phyloP scores from a whole-genome alignment of 2,113 vertebrate species.

The Beaufortia kweichowensis region DNA sequence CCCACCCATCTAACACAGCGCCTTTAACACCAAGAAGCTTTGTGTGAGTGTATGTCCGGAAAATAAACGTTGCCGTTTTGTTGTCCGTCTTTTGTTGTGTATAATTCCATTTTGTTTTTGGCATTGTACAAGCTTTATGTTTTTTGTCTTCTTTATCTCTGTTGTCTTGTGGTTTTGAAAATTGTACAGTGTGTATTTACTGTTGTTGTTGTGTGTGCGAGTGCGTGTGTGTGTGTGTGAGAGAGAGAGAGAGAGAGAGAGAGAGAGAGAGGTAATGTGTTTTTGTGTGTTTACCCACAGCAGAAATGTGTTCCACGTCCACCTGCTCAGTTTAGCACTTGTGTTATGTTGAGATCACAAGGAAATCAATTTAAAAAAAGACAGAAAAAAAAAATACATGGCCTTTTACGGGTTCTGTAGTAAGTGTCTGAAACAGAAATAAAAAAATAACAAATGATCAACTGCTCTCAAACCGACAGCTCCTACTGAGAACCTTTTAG shows the following conservation, averaged over 20 bases:
- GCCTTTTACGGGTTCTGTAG: too few species aligned
- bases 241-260: background rate
- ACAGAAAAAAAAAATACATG: too few species aligned
- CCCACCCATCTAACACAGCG: constrained; percentile 50
- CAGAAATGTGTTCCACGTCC: background rate
- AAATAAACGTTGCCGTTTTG: constrained; percentile 9
- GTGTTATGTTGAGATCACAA: too few species aligned
- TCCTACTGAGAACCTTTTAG: too few species aligned
- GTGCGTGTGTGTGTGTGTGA: constrained; percentile 27
- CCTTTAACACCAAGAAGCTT: constrained; percentile 39
- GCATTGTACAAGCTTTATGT: constrained; percentile 46
- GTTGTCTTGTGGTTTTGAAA: constrained; percentile 20
- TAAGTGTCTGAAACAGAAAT: too few species aligned
- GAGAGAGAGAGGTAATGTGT: background rate
- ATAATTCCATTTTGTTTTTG: constrained; percentile 30
- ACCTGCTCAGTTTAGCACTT: too few species aligned
- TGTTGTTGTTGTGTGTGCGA: constrained; percentile 15
- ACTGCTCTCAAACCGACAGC: too few species aligned
- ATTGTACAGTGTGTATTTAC: constrained; percentile 9
- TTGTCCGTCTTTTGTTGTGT: background rate
- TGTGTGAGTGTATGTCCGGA: constrained; percentile 16
- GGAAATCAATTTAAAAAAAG: too few species aligned
- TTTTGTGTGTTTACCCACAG: background rate
- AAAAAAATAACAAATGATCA: too few species aligned
- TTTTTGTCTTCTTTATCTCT: constrained; percentile 48